Evolutionary conservation across 2,113 vertebrate species (phyloP), one percentile per base, ranked within the genome.

Genomic region (Ptilorrhoa leucosticta): DNA sequence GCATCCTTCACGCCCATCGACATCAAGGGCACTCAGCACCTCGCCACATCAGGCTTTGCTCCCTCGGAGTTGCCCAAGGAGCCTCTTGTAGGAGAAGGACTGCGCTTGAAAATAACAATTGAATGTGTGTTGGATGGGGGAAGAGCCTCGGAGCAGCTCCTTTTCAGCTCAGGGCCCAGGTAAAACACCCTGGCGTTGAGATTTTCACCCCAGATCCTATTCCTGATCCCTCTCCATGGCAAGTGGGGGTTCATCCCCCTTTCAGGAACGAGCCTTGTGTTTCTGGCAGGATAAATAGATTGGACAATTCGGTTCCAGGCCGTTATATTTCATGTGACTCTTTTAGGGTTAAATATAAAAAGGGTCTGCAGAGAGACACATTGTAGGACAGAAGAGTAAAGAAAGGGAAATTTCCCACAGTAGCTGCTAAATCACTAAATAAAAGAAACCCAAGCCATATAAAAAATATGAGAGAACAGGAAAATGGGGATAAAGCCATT

Each of bases 261-360:
- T 11, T 33, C 16, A 11, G 10, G 73, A 58, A 30, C 0, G 3
- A 57, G 27, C 27, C 18, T 47, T 2, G 8, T 47, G 26, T 31
- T 44, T n/a, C 76, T 64, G 44, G 9, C n/a, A 28, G 15, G 28
- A 22, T 22, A 40, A 69, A 26, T 6, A 15, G 64, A 15, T 18
- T 13, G 81, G 58, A 6, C 31, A 17, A 13, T 9, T 24, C 11
- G 2, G 11, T 35, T 56, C 45, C 45, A 60, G 51, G n/a, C 4
- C 2, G 2, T 42, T 14, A 0, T 4, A 40, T 47, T 51, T 24
- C 19, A 11, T 10, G 4, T 2, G 10, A 18, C 12, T 56, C 23
- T n/a, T 51, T 2, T 5, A 51, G 31, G 56, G 39, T 33, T 33
- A 7, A 20, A 24, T 16, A 27, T 22, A 15, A n/a, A 60, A 60